Percentiles rank a stretch among this genome's conserved stretches.
phyloP scores from a whole-genome alignment of 2,113 vertebrate species.

The Phoenicopterus ruber region DNA sequence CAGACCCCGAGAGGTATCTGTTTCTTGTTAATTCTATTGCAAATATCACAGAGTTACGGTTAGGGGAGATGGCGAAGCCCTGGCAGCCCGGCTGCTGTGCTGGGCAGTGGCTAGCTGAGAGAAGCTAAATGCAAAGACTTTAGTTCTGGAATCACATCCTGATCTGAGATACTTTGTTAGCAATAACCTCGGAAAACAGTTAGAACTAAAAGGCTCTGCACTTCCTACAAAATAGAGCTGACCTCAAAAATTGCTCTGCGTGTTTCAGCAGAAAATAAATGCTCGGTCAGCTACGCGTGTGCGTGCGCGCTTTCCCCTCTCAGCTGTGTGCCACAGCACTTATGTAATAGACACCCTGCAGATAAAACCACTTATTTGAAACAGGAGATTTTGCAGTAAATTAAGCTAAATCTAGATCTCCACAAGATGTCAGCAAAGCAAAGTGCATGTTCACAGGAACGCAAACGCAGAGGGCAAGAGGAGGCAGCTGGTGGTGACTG shows the following conservation, averaged over 20 bases:
- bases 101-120: neutral
- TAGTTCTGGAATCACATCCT: neutral
- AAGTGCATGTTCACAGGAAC: neutral
- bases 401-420: conserved; percentile 23
- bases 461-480: neutral
- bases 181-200: neutral
- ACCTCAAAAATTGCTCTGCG: neutral
- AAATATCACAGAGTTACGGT: neutral
- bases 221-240: neutral
- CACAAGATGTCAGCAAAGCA: conserved; percentile 68
- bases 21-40: neutral
- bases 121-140: neutral
- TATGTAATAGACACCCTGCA: neutral
- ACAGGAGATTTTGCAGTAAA: neutral
- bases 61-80: neutral
- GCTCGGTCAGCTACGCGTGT: neutral
- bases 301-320: neutral
- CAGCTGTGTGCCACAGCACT: neutral
- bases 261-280: neutral
- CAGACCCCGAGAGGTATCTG: neutral
- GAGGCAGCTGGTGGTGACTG: neutral
- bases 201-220: neutral
- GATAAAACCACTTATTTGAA: neutral
- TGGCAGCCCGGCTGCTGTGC: neutral
- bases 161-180: neutral